A percentile compares a stretch with the other conserved stretches of the same genome.
Conservation (phyloP, 92 coral and sea anemone species). For the Diadumene lineata region DNA sequence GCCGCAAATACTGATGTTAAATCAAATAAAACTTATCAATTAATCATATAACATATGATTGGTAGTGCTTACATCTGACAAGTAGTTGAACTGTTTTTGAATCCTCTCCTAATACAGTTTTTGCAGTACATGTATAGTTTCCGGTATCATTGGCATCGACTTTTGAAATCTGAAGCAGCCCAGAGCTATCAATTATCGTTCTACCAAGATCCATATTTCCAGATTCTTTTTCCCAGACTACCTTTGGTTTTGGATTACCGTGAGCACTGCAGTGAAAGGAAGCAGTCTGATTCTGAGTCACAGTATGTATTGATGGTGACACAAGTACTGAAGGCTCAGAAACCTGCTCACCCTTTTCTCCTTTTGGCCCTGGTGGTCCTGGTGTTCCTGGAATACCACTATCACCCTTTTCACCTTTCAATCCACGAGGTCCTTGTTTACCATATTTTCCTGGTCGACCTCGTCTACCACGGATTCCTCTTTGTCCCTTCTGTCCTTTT, state of each 20-base stretch:
- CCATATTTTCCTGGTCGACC: background rate
- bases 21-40: too few species aligned
- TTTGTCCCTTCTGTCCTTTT: background rate
- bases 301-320: conserved; percentile 1
- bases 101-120: conserved; percentile 25
- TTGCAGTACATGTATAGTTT: conserved; percentile 49
- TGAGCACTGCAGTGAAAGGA: background rate
- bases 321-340: conserved; percentile 22
- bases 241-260: conserved; percentile 18
- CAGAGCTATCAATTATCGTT: background rate
- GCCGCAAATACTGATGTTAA: too few species aligned
- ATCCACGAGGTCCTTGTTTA: background rate
- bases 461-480: background rate
- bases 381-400: background rate
- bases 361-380: background rate
- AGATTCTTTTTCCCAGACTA: conserved; percentile 11
- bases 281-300: conserved; percentile 12
- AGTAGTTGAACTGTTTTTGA: conserved; percentile 5
- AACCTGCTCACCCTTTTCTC: conserved; percentile 1
- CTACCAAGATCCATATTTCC: background rate
- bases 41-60: too few species aligned
- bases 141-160: conserved; percentile 40
- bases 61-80: conserved; percentile 49
- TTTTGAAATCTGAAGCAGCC: background rate
- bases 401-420: conserved; percentile 19